Evolutionary conservation across 2,113 vertebrate genomes (phyloP), one percentile per base, ranked within the genome.

Genomic region (Nettapus auritus): DNA sequence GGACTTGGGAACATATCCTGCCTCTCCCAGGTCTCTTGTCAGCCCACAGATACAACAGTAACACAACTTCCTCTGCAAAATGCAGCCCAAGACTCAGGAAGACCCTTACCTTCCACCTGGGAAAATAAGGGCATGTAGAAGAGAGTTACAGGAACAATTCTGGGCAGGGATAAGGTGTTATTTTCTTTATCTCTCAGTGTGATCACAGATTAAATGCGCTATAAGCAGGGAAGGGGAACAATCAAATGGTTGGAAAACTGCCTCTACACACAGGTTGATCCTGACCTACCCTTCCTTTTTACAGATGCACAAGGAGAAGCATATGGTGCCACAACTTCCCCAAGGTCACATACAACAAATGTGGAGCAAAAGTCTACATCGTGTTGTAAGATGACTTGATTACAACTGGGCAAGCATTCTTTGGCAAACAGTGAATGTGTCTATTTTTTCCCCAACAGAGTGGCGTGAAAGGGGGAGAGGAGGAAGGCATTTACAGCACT

Each of bases 351-450:
- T 9, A 38, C 46, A 74, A 48, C 42, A 81, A 88, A 28, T 5
- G 3, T 0, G 4, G 75, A 91, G 57, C 23, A 48, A 26, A 94
- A 82, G 33, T 46, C 52, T 48, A n/a, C 80, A 59, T 46, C 13
- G 5, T 1, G 31, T 63, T 88, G 88, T 55, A 89, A 90, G 85
- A 93, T 46, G 36, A 73, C 71, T 90, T 95, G 82, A 96, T 97
- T 94, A 83, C 88, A 89, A 93, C 62, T 66, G 85, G 93, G 92
- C 92, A 93, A 94, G 55, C 2, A 19, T 33, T 33, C 67, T 68
- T 68, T 94, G 95, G 94, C 94, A 93, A 84, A 93, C 19, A 68
- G 31, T 93, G 92, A 95, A 95, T 90, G 38, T 3, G 2, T 70
- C 68, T 95, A 78, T 93, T 95, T 95, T 55, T 77, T 81, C 50